Conservation (phyloP, 2,797 vertebrate genomes). For the Microctenopoma stevenorrisi region DNA sequence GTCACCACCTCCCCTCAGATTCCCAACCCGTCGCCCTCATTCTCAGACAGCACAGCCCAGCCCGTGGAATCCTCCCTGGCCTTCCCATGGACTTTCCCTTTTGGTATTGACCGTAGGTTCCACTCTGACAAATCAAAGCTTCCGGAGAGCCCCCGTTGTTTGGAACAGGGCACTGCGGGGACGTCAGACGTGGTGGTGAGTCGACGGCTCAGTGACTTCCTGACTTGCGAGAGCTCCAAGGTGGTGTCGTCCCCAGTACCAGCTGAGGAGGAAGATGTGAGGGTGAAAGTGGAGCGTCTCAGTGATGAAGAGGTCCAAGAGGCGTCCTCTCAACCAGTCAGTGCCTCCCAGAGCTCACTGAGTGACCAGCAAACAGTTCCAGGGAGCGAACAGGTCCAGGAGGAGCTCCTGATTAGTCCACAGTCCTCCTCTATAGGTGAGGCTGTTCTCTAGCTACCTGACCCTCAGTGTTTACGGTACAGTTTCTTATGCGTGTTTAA, state of each 20-base stretch:
- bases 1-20: conserved; percentile 90
- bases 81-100: conserved; percentile 98
- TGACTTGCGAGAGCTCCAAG: conserved; percentile 94
- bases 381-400: conserved; percentile 94
- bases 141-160: conserved; percentile 90
- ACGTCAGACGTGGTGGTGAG: conserved; percentile 81
- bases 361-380: conserved; percentile 97
- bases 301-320: conserved; percentile 98
- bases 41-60: conserved; percentile 91
- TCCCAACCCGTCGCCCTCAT: conserved; percentile 90
- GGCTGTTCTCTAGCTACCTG: not conserved
- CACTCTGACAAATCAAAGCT: conserved; percentile 94
- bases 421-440: conserved; percentile 97
- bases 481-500: not conserved
- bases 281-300: conserved; percentile 95
- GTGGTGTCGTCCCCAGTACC: conserved; percentile 84
- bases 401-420: conserved; percentile 96
- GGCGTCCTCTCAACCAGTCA: conserved; percentile 93
- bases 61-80: conserved; percentile 95
- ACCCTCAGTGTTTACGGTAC: not conserved
- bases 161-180: conserved; percentile 81
- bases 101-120: conserved; percentile 93
- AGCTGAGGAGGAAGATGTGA: conserved; percentile 90
- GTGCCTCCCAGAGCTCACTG: conserved; percentile 95
- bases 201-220: conserved; percentile 90